phyloP scores from a whole-genome alignment of 2,113 vertebrate species.

The Anseranas semipalmata region DNA sequence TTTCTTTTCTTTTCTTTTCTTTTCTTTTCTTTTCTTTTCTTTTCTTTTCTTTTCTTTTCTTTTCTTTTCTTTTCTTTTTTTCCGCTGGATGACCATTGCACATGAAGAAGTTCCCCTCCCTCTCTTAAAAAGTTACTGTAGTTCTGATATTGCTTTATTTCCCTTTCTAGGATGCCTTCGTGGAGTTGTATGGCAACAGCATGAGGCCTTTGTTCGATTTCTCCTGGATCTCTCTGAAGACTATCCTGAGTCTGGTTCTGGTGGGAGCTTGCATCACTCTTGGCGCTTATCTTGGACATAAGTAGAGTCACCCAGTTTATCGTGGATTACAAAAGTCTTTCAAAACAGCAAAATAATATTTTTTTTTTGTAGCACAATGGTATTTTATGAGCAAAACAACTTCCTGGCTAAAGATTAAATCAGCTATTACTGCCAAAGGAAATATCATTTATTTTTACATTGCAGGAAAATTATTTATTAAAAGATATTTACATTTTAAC shows the following conservation, averaged over 20 bases:
- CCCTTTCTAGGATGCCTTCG: slow-evolving; percentile 89
- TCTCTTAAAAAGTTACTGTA: background rate
- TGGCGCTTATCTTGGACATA: slow-evolving; percentile 94
- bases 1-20: background rate
- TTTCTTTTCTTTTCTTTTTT: background rate
- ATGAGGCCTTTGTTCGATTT: slow-evolving; percentile 88
- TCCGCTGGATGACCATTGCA: background rate
- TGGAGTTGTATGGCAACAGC: slow-evolving; percentile 91
- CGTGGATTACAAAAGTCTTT: slow-evolving; percentile 71
- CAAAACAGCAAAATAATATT: slow-evolving; percentile 67
- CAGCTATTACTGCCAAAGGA: slow-evolving; percentile 88
- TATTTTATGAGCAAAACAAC: slow-evolving; percentile 71
- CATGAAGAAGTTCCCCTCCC: background rate
- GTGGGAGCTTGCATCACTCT: slow-evolving; percentile 95
- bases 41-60: background rate
- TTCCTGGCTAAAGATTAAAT: slow-evolving; percentile 78
- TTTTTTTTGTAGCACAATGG: slow-evolving; percentile 64
- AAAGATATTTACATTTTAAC: slow-evolving; percentile 78
- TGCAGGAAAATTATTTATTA: slow-evolving; percentile 84
- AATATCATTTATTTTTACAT: slow-evolving; percentile 85
- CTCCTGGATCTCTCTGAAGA: slow-evolving; percentile 95
- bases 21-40: background rate
- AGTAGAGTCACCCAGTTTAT: slow-evolving; percentile 80
- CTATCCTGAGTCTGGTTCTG: slow-evolving; percentile 91
- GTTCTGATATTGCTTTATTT: slow-evolving; percentile 30